Evolutionary conservation across 1,140 invertebrate genomes (phyloP).

Genomic region (Drosophila auraria): DNA sequence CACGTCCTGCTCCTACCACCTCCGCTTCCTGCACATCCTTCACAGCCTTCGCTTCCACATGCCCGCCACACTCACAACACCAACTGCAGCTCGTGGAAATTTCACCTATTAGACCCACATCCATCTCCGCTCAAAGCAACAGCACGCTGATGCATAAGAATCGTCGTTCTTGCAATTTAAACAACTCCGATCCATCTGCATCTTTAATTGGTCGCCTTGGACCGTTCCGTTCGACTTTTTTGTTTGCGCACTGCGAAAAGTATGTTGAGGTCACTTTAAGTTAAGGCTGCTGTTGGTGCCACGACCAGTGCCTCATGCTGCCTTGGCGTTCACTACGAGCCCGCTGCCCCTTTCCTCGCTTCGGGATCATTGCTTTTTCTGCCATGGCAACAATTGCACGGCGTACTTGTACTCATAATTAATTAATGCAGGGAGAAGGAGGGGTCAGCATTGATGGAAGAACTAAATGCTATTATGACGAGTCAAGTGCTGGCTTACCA

Average conservation of each 20-base stretch:
- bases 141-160: constrained; percentile 77
- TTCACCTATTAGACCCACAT: constrained; percentile 78
- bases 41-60: constrained; percentile 5
- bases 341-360: neutral
- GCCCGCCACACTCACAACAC: constrained; percentile 13
- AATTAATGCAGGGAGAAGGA: constrained; percentile 47
- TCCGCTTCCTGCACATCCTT: constrained; percentile 13
- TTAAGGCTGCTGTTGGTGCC: neutral
- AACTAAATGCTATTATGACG: neutral
- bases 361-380: constrained; percentile 25
- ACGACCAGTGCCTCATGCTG: constrained; percentile 6
- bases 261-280: constrained; percentile 26
- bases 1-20: constrained; percentile 13
- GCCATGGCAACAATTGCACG: constrained; percentile 47
- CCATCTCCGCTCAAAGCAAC: constrained; percentile 36
- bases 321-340: constrained; percentile 46
- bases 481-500: constrained; percentile 15
- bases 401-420: constrained; percentile 54
- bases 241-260: constrained; percentile 62
- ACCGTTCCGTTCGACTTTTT: constrained; percentile 39
- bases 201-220: constrained; percentile 79
- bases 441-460: constrained; percentile 4
- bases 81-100: constrained; percentile 53
- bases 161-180: constrained; percentile 80
- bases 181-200: constrained; percentile 81